A percentile compares a stretch with the other conserved stretches of the same genome.
Evolutionary conservation across 2,113 vertebrate genomes (phyloP).

Genomic region (Dissostichus mawsoni): DNA sequence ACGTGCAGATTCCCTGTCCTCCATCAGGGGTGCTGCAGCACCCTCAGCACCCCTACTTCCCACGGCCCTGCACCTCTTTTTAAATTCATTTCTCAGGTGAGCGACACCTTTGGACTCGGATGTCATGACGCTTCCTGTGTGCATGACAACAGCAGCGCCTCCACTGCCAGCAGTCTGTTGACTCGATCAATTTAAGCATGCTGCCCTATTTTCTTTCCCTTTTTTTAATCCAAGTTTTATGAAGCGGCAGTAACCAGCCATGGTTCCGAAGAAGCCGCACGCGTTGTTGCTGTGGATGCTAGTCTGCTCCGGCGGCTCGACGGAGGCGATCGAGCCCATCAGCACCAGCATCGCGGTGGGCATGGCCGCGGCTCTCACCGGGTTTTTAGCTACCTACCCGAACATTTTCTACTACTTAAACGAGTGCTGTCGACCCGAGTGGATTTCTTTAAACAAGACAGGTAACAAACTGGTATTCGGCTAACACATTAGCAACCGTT

Average conservation of each 20-base stretch:
- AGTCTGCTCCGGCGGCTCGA: constrained; percentile 26
- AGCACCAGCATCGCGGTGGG: constrained; percentile 83
- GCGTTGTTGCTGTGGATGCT: constrained; percentile 56
- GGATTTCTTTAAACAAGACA: constrained; percentile 82
- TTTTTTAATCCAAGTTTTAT: background rate
- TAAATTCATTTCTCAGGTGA: background rate
- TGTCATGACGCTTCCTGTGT: constrained; percentile 4
- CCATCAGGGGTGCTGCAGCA: too few relatives aligned
- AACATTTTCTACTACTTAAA: constrained; percentile 81
- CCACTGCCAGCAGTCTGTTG: background rate
- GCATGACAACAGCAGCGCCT: background rate
- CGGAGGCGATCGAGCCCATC: constrained; percentile 80
- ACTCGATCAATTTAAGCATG: background rate
- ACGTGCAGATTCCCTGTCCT: too few relatives aligned
- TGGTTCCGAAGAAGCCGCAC: constrained; percentile 48
- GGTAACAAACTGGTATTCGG: constrained; percentile 48
- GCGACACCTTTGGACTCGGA: constrained; percentile 49
- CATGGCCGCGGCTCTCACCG: constrained; percentile 84
- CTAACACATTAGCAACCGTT: background rate
- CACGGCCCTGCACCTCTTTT: too few relatives aligned
- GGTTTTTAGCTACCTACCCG: constrained; percentile 79
- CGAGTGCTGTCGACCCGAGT: constrained; percentile 84
- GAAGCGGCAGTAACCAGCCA: background rate
- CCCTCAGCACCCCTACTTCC: too few relatives aligned
- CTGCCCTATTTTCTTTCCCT: too few relatives aligned